Conservation (phyloP, 2,888 invertebrate species). For the Notodonta dromedarius region DNA sequence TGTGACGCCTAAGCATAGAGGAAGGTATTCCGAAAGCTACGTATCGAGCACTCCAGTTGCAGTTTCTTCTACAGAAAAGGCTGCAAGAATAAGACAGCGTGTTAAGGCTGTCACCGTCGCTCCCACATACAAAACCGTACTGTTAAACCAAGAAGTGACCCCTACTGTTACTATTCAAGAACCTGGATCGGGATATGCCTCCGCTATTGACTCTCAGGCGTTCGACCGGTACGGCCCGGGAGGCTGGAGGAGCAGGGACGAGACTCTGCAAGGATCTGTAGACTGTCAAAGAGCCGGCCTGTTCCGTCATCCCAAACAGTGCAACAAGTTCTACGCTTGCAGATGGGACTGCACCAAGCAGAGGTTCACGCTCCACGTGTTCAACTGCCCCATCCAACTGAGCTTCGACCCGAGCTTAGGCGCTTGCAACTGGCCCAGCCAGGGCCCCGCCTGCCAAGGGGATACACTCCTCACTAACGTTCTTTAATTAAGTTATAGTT, state of each 20-base stretch:
- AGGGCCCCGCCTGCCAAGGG: constrained; percentile 90
- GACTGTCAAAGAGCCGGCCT: constrained; percentile 86
- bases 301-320: constrained; percentile 89
- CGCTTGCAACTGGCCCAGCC: constrained; percentile 93
- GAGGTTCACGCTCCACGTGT: constrained; percentile 89
- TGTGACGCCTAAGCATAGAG: constrained; percentile 53
- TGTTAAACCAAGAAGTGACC: constrained; percentile 66
- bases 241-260: constrained; percentile 84
- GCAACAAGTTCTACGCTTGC: constrained; percentile 93
- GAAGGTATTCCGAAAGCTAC: constrained; percentile 52
- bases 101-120: constrained; percentile 71
- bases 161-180: constrained; percentile 49
- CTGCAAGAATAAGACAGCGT: constrained; percentile 63
- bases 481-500: constrained; percentile 56
- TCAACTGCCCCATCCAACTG: constrained; percentile 91
- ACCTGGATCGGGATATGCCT: constrained; percentile 38
- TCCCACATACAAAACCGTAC: constrained; percentile 71
- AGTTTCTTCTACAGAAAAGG: constrained; percentile 60
- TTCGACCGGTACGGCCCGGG: constrained; percentile 86
- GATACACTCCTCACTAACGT: constrained; percentile 86
- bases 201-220: constrained; percentile 68
- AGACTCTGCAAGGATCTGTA: constrained; percentile 85
- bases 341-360: constrained; percentile 92
- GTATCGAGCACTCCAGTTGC: constrained; percentile 62
- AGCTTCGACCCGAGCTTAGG: constrained; percentile 89